Evolutionary conservation across 2,888 invertebrate genomes (phyloP), one percentile per base, ranked within the genome.

Genomic region (Steromphala cineraria): DNA sequence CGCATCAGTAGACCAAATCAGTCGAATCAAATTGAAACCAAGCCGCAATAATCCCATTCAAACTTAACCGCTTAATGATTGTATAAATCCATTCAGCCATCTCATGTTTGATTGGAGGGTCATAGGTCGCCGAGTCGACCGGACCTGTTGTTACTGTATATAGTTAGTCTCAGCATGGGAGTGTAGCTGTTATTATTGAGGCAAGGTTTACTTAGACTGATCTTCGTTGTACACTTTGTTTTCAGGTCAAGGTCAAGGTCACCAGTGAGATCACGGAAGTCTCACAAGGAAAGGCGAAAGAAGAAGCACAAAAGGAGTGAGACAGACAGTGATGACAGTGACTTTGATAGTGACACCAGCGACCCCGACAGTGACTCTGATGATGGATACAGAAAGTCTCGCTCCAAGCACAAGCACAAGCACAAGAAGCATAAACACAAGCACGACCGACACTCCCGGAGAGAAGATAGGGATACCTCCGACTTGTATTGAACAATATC

Each of bases 191-290:
- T n/a, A n/a, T n/a, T n/a, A n/a, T n/a, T n/a, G n/a, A n/a, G n/a
- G n/a, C n/a, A n/a, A n/a, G n/a, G n/a, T n/a, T n/a, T n/a, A n/a
- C n/a, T n/a, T n/a, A n/a, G n/a, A n/a, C n/a, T n/a, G n/a, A n/a
- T n/a, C n/a, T n/a, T n/a, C n/a, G n/a, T n/a, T n/a, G n/a, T n/a
- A n/a, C n/a, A n/a, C n/a, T n/a, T 52, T 46, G 28, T 74, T 78
- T 56, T n/a, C 56, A 87, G 86, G 56, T 82, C 84, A 13, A 85
- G 87, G 53, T 88, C 88, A 76, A 80, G 85, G 19, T 88, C 88
- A 78, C 85, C 87, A 53, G 52, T 83, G 15, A 80, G 55, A 56
- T 76, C 79, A 13, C 46, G 13, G 10, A 46, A 46, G 10, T 46
- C 46, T 10, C 46, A 46, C 52, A 84, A 85, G 53, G 77, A 80